Evolutionary conservation across 2,888 invertebrate species (phyloP).

Genomic region (Synergus itoensis): DNA sequence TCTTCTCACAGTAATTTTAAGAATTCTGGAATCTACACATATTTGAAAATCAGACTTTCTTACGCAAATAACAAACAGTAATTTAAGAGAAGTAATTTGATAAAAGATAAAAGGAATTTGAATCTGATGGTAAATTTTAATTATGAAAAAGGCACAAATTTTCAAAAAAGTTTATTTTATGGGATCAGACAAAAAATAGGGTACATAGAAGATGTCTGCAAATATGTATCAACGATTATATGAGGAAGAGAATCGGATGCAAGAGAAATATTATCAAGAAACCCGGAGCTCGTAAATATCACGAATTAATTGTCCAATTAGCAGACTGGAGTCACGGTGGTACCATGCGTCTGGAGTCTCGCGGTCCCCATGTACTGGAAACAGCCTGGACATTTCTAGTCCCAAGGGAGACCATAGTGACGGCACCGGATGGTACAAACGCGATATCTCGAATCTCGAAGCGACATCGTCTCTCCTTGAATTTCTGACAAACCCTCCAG

Average conservation of each 20-base stretch:
- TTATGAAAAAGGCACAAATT: neutral
- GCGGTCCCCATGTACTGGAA: slow-evolving; percentile 60
- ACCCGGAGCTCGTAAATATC: slow-evolving; percentile 64
- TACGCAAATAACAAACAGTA: slow-evolving; percentile 5
- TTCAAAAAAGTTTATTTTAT: no score
- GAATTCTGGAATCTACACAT: neutral
- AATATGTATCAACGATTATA: slow-evolving; percentile 20
- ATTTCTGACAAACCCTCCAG: slow-evolving; percentile 53
- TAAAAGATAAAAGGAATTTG: slow-evolving; percentile 4
- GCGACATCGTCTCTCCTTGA: slow-evolving; percentile 48
- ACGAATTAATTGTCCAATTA: slow-evolving; percentile 64
- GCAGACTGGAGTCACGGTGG: slow-evolving; percentile 54
- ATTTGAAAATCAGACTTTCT: slow-evolving; percentile 1
- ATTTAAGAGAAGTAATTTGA: neutral
- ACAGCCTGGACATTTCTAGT: slow-evolving; percentile 43
- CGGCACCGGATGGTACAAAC: slow-evolving; percentile 76
- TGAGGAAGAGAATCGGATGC: slow-evolving; percentile 36
- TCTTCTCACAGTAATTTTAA: slow-evolving; percentile 14
- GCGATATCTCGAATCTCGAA: slow-evolving; percentile 60
- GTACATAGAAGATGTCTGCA: neutral
- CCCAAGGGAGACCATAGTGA: slow-evolving; percentile 69
- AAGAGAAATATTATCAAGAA: slow-evolving; percentile 57
- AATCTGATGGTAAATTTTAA: neutral
- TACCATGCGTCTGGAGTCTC: slow-evolving; percentile 52
- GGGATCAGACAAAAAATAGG: neutral